Conservation (phyloP, 2,888 invertebrate species). For the Malacosoma neustria region DNA sequence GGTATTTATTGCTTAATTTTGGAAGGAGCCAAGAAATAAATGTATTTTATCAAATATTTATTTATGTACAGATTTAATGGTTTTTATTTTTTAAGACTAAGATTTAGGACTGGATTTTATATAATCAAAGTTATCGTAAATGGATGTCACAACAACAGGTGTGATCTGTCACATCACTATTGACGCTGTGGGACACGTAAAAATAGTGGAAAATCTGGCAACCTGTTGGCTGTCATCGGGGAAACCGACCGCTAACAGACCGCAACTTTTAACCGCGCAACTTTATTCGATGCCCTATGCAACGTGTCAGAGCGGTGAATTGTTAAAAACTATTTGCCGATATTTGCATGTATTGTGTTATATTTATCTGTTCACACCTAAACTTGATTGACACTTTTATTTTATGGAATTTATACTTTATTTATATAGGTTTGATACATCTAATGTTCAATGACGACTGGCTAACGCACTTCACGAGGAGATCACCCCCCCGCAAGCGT, state of each 20-base stretch:
- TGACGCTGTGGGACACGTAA: slow-evolving; percentile 46
- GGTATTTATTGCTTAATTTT: no score
- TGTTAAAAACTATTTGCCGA: slow-evolving; percentile 28
- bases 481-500: no score
- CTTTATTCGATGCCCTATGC: slow-evolving; percentile 20
- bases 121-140: no score
- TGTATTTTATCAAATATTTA: no score
- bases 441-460: no score
- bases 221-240: slow-evolving; percentile 45
- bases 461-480: no score
- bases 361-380: background rate
- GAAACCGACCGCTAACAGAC: slow-evolving; percentile 21
- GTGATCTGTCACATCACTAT: slow-evolving; percentile 55
- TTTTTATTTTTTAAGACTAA: no score
- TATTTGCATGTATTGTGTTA: slow-evolving; percentile 11
- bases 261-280: slow-evolving; percentile 38
- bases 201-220: slow-evolving; percentile 68
- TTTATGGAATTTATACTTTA: no score
- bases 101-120: no score
- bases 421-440: no score
- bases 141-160: slow-evolving; percentile 47
- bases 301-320: slow-evolving; percentile 19
- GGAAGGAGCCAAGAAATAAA: no score
- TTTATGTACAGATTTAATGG: no score
- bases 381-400: background rate